A percentile compares a stretch with the other conserved stretches of the same genome.
phyloP scores from a whole-genome alignment of 2,797 vertebrate genomes.

The Hypotaenidia philippensis region DNA sequence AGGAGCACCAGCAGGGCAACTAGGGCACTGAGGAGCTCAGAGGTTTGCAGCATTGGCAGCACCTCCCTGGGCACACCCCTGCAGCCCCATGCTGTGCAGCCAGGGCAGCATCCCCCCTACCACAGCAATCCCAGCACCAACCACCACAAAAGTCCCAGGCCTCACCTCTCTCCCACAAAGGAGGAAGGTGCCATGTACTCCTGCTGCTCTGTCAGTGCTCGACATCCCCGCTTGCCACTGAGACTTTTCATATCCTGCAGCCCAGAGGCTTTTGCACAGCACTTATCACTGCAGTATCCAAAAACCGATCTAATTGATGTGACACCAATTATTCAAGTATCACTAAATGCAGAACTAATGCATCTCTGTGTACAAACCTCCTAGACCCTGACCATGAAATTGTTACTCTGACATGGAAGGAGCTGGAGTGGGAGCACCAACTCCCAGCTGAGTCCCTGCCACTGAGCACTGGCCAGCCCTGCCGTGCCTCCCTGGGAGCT shows the following conservation, averaged over 20 bases:
- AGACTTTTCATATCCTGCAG: background rate
- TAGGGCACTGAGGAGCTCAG: background rate
- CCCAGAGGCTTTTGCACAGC: constrained; percentile 1
- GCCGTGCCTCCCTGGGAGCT: background rate
- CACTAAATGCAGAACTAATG: constrained; percentile 53
- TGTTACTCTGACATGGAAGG: background rate
- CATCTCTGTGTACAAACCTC: constrained; percentile 21
- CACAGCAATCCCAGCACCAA: background rate
- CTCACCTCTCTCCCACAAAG: fast-evolving
- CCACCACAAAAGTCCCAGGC: background rate
- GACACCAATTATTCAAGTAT: constrained; percentile 63
- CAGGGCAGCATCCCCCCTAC: background rate
- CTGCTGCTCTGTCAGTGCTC: background rate
- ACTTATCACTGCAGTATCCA: background rate
- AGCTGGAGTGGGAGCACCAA: background rate
- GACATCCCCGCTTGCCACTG: fast-evolving
- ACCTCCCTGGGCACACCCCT: background rate
- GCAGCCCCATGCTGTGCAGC: background rate
- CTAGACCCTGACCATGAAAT: constrained; percentile 3
- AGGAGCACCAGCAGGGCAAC: fast-evolving
- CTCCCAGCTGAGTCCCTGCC: background rate
- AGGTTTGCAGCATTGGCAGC: background rate
- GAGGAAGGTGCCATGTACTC: fast-evolving
- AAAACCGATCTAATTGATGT: constrained; percentile 37
- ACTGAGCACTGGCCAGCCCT: background rate